Base-by-base conservation (phyloP, 2,888 invertebrate species). In the Ennomos erosarius region DNA sequence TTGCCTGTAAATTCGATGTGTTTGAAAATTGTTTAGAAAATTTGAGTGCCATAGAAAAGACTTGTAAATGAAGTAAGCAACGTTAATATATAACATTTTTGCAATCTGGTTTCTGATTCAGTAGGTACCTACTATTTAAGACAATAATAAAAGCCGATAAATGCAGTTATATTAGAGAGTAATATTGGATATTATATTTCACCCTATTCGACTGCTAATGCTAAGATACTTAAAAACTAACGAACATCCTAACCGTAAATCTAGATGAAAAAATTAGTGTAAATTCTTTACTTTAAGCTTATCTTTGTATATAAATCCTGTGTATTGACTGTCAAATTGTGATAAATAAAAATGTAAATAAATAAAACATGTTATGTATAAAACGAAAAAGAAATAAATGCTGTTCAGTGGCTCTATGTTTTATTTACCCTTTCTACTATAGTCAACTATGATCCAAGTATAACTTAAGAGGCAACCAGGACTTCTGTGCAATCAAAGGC, bases 301-400 rank as follows among this genome's bases (percentile, higher is more conserved):
- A 26, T 26, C 26, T 26, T 75, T 84, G 84, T 84, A 84, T 65
- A 84, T 84, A 84, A 74, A 70, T 72, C 56, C 66, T 71, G 70
- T 81, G 75, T 83, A 81, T 78, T 85, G 85, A 85, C 85, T 84
- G 85, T 86, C 79, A 83, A 78, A 83, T 79, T 86, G 85, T 85
- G 85, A 86, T 86, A 86, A 85, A 84, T 69, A 52, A 73, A 68
- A 68, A 69, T 86, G 85, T 85, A 85, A 76, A 85, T 85, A 85
- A 68, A 66, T 78, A 76, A 76, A 73, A 74, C 68, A 64, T 6
- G 69, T 62, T 70, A 1, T 60, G 55, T 58, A 47, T 74, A 73
- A 71, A 70, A 68, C 68, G 71, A 71, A 70, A 49, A 73, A 80
- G 70, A 76, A 78, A 82, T 48, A 52, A 59, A 63, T 60, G 60